phyloP scores from a whole-genome alignment of 35 echinoderm and acorn worm species.

The Eucidaris tribuloides region DNA sequence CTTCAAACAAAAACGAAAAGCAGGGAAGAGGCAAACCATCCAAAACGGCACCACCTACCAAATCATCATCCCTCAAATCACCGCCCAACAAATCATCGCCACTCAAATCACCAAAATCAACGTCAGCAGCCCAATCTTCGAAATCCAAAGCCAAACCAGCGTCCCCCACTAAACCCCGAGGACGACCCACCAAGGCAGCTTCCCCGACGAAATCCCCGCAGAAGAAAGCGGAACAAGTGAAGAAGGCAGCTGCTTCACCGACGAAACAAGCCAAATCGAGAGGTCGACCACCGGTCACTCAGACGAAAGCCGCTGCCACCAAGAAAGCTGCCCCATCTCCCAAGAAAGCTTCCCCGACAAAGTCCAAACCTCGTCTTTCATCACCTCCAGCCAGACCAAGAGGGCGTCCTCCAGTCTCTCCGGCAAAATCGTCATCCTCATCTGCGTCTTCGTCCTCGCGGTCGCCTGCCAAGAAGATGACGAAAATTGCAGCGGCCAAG shows the following conservation, averaged over 20 bases:
- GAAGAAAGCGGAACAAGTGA: neutral
- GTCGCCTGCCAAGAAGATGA: too few species aligned
- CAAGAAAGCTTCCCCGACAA: neutral
- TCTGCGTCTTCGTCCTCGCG: neutral
- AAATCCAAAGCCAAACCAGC: neutral
- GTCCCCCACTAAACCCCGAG: neutral
- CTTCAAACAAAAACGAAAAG: too few species aligned
- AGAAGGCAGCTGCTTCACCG: too few species aligned
- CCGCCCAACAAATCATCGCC: neutral
- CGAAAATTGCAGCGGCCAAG: neutral
- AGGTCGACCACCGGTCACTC: too few species aligned
- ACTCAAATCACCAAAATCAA: neutral
- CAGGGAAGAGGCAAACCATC: too few species aligned
- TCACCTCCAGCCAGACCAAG: neutral
- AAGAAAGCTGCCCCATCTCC: neutral
- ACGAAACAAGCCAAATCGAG: neutral
- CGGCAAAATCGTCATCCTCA: neutral
- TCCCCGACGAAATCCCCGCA: neutral
- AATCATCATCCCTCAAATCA: too few species aligned
- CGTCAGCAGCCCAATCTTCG: neutral
- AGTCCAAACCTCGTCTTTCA: conserved; percentile 22
- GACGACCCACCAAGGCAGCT: neutral
- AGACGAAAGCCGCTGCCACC: neutral
- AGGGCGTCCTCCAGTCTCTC: neutral
- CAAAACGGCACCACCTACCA: neutral